Percentiles rank a stretch among this genome's conserved stretches.
Conservation (phyloP, 2,888 invertebrate species). For the Caenorhabditis virilis region DNA sequence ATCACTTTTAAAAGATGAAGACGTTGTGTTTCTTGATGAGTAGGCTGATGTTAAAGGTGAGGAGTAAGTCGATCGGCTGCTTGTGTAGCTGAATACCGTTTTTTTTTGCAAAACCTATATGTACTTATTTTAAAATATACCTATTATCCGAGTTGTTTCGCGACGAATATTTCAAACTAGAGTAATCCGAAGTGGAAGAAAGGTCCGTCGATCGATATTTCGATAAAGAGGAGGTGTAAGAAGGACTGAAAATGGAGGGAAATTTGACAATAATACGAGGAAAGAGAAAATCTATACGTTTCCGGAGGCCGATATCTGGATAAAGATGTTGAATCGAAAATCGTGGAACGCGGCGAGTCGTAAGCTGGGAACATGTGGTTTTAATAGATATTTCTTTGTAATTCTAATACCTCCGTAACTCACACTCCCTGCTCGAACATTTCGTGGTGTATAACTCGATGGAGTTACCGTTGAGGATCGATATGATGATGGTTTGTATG, state of each 20-base stretch:
- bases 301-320: slow-evolving; percentile 30
- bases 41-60: slow-evolving; percentile 13
- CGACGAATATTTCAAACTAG: slow-evolving; percentile 16
- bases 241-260: slow-evolving; percentile 12
- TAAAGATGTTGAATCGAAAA: slow-evolving; percentile 11
- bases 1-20: slow-evolving; percentile 23
- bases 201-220: slow-evolving; percentile 32
- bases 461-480: slow-evolving; percentile 12
- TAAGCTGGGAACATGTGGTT: slow-evolving; percentile 37
- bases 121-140: background rate
- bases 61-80: slow-evolving; percentile 4
- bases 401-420: slow-evolving; percentile 16
- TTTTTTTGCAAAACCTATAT: background rate
- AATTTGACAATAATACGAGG: too few species aligned
- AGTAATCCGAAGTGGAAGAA: slow-evolving; percentile 21
- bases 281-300: slow-evolving; percentile 12
- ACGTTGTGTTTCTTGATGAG: slow-evolving; percentile 28
- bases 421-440: slow-evolving; percentile 35
- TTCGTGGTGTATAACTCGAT: slow-evolving; percentile 18
- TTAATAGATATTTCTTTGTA: too few species aligned
- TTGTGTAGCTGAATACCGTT: slow-evolving; percentile 20
- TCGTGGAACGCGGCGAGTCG: slow-evolving; percentile 21
- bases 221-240: slow-evolving; percentile 18
- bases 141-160: background rate
- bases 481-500: slow-evolving; percentile 23